Conservation (phyloP, 2,797 vertebrate genomes). For the Malurus leucopterus region DNA sequence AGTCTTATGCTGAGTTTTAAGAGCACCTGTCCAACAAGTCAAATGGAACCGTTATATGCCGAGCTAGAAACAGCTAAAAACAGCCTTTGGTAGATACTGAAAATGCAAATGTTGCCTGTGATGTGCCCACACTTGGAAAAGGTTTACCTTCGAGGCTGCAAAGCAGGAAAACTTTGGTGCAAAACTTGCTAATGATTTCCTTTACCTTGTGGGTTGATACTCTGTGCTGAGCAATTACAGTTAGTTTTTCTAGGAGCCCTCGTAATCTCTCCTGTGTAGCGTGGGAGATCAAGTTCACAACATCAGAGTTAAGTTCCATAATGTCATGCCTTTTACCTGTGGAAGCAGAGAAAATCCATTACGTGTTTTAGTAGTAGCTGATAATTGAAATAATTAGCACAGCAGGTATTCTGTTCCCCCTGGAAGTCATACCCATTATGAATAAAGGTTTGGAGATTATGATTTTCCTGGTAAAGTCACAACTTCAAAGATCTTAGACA, state of each 20-base stretch:
- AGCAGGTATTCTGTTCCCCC: constrained; percentile 92
- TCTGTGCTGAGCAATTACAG: constrained; percentile 83
- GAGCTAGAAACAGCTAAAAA: neutral
- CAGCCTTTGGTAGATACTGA: constrained; percentile 13
- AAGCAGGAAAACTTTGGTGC: constrained; percentile 22
- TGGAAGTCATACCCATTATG: constrained; percentile 96
- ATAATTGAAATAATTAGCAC: constrained; percentile 97
- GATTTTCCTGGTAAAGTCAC: constrained; percentile 96
- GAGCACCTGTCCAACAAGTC: neutral
- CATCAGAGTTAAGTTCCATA: constrained; percentile 86
- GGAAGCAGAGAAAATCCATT: constrained; percentile 91
- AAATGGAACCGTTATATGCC: neutral
- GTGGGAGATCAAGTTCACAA: constrained; percentile 87
- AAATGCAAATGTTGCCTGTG: neutral
- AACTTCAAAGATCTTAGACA: constrained; percentile 97
- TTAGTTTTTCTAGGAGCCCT: constrained; percentile 86
- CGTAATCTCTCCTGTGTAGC: constrained; percentile 88
- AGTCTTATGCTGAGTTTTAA: neutral
- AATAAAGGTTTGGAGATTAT: constrained; percentile 96
- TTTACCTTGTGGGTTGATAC: constrained; percentile 82
- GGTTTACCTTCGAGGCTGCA: constrained; percentile 9
- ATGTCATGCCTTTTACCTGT: constrained; percentile 89
- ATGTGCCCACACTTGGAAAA: neutral
- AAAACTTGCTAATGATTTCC: constrained; percentile 42
- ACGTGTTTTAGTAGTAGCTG: constrained; percentile 88